Base-by-base conservation (phyloP, 1,140 invertebrate species). In the Drosophila pectinifera region DNA sequence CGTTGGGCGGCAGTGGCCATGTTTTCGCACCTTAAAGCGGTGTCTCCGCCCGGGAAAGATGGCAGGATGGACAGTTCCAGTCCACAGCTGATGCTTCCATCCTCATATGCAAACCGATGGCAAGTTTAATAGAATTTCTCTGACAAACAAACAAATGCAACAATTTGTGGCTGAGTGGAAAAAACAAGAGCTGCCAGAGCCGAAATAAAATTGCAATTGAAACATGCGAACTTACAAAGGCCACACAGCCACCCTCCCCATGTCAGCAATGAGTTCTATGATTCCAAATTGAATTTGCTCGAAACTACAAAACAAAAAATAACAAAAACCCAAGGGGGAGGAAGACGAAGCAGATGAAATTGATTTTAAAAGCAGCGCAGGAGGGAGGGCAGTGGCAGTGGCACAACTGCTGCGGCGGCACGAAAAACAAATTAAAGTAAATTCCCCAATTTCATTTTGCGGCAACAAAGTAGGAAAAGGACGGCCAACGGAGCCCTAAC, bases 371-470 rank as follows among this genome's bases (percentile, higher is more conserved):
- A 86, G 80, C 73, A 54, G 62, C 14, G 41, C 20, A n/a, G 55
- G 54, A 41, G 36, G 18, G 20, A 13, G n/a, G 20, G 26, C 24
- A 26, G 18, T 20, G 41, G 49, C 38, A 24, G 42, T 43, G 46
- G 20, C 46, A 57, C 77, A 61, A 80, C 65, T 67, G 69, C 70
- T 62, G 80, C 75, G 80, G 83, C 75, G 83, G 83, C 83, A 86
- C 83, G 83, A 88, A 88, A 88, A 88, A 80, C 83, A 88, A 88
- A 88, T 86, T 86, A 86, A 86, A 86, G 83, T 88, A 86, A 86
- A 86, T 86, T 86, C 83, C 83, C 83, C 83, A 86, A 86, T 86
- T 86, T 83, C 83, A 86, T 86, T 86, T 79, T 86, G 82, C 62
- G 83, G 82, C 72, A 86, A 77, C 59, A 81, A 78, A 86, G 64